Evolutionary conservation across 2,797 vertebrate species (phyloP), one percentile per base, ranked within the genome.

Genomic region (Leuciscus waleckii): DNA sequence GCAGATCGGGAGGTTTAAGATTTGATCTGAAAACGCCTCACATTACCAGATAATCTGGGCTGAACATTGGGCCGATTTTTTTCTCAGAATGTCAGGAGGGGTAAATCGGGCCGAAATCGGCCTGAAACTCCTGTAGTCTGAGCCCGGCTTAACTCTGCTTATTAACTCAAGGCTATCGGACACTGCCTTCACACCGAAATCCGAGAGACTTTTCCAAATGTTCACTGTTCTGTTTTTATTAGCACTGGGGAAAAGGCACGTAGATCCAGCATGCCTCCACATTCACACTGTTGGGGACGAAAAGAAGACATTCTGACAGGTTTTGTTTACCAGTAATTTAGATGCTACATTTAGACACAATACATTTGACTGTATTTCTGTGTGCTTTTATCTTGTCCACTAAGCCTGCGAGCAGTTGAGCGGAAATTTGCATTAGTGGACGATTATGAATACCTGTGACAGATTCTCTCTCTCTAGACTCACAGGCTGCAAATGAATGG

Each of bases 401-500:
- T 92, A 93, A 95, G 92, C 92, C 89, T 92, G 93, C 90, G 92
- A 90, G 89, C 87, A 54, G 81, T 92, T 87, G 91, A 93, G 93
- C 90, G 90, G 91, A 94, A 94, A 95, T 95, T 95, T 94, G 93
- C 94, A 95, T 95, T 95, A 95, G 93, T 93, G 93, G 92, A 92
- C 93, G 93, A 95, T 95, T 95, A 95, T 95, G 95, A 95, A 95
- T 95, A 94, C 94, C 94, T 95, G 93, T 95, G 95, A 95, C 95
- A 95, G 95, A 95, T 95, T 92, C 93, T 93, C 91, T 92, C 87
- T 93, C 91, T 92, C 87, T 90, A 83, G 91, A 92, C 94, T 94
- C 93, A 93, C 92, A 92, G 93, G 93, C 93, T 92, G 90, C 92
- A 95, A 95, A 95, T 94, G 94, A 96, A 95, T 94, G 93, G 93